phyloP scores from a whole-genome alignment of 1,140 invertebrate genomes.

The Aphaenogaster floridana region DNA sequence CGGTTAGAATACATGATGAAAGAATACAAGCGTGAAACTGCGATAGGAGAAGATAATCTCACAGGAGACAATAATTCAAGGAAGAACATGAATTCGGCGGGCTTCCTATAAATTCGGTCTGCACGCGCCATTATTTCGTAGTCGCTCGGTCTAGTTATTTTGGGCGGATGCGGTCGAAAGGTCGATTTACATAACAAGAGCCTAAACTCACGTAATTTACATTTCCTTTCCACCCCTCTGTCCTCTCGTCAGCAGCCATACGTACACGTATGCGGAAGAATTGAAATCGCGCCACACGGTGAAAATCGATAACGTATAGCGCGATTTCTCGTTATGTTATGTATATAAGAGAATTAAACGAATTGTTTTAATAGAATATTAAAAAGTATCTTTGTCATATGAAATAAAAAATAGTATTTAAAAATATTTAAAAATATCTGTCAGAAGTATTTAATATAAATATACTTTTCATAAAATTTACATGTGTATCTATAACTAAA shows the following conservation, averaged over 20 bases:
- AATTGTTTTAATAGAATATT: neutral
- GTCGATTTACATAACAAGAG: slow-evolving; percentile 70
- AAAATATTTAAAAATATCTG: slow-evolving; percentile 3
- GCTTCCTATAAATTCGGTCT: slow-evolving; percentile 54
- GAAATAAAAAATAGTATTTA: neutral
- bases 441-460: slow-evolving; percentile 18
- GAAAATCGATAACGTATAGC: slow-evolving; percentile 57
- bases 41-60: neutral
- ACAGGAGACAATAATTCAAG: neutral
- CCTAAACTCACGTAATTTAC: slow-evolving; percentile 68
- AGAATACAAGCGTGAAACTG: neutral
- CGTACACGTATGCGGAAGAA: slow-evolving; percentile 32
- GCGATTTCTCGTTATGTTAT: neutral
- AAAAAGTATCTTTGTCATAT: neutral
- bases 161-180: slow-evolving; percentile 58
- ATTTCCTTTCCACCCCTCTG: slow-evolving; percentile 63
- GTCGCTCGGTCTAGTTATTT: slow-evolving; percentile 51
- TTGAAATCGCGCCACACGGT: neutral
- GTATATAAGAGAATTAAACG: neutral
- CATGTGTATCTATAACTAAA: too few relatives aligned
- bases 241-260: neutral
- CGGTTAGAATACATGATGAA: neutral
- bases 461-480: neutral
- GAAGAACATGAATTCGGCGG: slow-evolving; percentile 9
- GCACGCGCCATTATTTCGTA: slow-evolving; percentile 46